These are phyloP conservation scores for Protobothrops mucrosquamatus DNA, from an alignment of 2,113 vertebrate genomes.

Conservation along the genomic window DNA sequence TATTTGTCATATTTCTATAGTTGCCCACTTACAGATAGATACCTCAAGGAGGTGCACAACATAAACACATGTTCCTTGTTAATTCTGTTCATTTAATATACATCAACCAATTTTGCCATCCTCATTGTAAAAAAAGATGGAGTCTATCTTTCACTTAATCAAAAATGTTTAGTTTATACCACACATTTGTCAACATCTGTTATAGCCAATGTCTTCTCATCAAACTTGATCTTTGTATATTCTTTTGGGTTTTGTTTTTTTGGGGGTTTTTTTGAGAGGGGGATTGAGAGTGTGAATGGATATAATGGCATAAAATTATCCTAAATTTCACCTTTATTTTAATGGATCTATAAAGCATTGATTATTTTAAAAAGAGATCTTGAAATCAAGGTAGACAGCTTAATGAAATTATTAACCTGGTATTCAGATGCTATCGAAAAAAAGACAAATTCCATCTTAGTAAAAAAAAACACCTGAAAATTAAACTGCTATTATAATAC, in stretches of 20 bases:
- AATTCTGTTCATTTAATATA: conserved; percentile 26
- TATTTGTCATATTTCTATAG: background rate
- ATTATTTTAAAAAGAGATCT: background rate
- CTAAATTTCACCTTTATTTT: background rate
- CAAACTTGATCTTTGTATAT: background rate
- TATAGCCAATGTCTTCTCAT: background rate
- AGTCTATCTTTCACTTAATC: background rate
- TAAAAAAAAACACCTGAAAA: background rate
- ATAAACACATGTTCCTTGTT: conserved; percentile 26
- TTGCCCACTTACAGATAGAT: background rate
- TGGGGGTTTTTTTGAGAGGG: too few species aligned
- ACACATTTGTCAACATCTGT: background rate
- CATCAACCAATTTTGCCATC: conserved; percentile 8
- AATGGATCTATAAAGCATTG: background rate
- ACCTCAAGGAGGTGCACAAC: background rate
- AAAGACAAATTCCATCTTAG: background rate
- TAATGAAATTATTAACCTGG: background rate
- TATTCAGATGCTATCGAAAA: background rate
- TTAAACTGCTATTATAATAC: background rate
- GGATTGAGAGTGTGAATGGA: background rate
- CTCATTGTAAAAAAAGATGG: background rate
- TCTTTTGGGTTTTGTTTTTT: background rate
- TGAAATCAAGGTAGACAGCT: background rate
- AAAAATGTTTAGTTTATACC: background rate
- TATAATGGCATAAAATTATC: background rate